A percentile compares a stretch with the other conserved stretches of the same genome.
Evolutionary conservation across 2,113 vertebrate species (phyloP).

Genomic region (Oostethus manadensis): DNA sequence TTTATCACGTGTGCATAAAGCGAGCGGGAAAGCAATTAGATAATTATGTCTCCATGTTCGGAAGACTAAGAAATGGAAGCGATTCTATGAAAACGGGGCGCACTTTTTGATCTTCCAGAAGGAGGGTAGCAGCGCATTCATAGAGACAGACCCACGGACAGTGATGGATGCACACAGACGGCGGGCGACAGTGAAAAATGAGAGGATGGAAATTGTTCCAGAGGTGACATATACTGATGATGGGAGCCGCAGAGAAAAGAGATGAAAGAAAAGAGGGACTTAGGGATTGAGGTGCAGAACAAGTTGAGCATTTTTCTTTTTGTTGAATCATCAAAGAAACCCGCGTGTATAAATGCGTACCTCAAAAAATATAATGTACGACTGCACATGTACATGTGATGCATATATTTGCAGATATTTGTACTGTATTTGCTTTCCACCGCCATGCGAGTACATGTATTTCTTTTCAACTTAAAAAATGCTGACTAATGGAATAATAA

Average conservation of each 20-base stretch:
- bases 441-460: neutral
- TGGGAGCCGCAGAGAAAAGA: neutral
- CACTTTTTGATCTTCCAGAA: conserved; percentile 18
- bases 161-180: conserved; percentile 46
- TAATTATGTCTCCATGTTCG: conserved; percentile 10
- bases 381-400: neutral
- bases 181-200: conserved; percentile 56
- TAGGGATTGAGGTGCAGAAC: neutral
- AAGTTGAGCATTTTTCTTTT: neutral
- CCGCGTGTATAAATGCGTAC: neutral
- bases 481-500: too few species aligned
- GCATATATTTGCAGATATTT: neutral
- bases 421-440: neutral
- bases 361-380: conserved; percentile 5
- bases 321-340: neutral
- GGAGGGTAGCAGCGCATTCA: neutral
- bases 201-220: conserved; percentile 38
- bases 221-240: conserved; percentile 48
- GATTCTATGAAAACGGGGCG: conserved; percentile 11
- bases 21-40: conserved; percentile 12
- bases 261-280: neutral
- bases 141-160: conserved; percentile 24
- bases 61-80: conserved; percentile 11
- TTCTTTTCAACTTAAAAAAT: neutral
- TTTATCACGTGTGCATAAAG: conserved; percentile 1